Evolutionary conservation across 1,140 invertebrate genomes (phyloP), one percentile per base, ranked within the genome.

Genomic region (Calliopsis andreniformis): DNA sequence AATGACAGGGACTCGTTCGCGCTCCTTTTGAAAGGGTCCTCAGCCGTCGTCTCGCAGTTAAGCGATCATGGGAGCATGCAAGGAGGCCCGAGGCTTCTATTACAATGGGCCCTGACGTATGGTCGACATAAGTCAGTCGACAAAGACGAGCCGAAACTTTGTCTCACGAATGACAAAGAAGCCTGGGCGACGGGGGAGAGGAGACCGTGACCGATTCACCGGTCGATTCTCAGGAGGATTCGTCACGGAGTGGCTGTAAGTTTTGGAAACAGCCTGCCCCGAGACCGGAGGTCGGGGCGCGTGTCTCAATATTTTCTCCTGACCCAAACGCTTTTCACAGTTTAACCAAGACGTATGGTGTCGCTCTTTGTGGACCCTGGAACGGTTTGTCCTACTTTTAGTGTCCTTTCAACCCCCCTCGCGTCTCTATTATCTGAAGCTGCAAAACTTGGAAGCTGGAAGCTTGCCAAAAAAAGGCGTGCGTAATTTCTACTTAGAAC

Each of bases 191-290:
- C 42, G 56, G 53, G 53, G 10, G 62, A 14, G 56, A 23, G 12
- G 18, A 42, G 10, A 42, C 62, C 73, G 78, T 83, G 81, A 83
- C 78, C 64, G 68, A 83, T 75, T 32, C 35, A 45, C 14, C 45
- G 4, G 55, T 23, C 28, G 56, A 73, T 67, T 23, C 73, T 43
- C 47, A 35, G 56, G 35, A 64, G 23, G 80, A 90, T 91, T 87
- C 83, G 90, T 89, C 84, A 89, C 77, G 84, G 85, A 51, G 28
- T 20, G 63, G 80, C 68, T 30, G 59, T 23, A 78, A 90, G 89
- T 90, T 90, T 91, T 88, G 88, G 86, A 91, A 91, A 91, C 89
- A 91, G 86, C 89, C 87, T 78, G 83, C 68, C 56, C 35, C 30
- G 14, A n/a, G 43, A 39, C n/a, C 30, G 49, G 12, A 73, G 69